A percentile compares a stretch with the other conserved stretches of the same genome.
phyloP scores from a whole-genome alignment of 2,113 vertebrate genomes.

The Balaeniceps rex region DNA sequence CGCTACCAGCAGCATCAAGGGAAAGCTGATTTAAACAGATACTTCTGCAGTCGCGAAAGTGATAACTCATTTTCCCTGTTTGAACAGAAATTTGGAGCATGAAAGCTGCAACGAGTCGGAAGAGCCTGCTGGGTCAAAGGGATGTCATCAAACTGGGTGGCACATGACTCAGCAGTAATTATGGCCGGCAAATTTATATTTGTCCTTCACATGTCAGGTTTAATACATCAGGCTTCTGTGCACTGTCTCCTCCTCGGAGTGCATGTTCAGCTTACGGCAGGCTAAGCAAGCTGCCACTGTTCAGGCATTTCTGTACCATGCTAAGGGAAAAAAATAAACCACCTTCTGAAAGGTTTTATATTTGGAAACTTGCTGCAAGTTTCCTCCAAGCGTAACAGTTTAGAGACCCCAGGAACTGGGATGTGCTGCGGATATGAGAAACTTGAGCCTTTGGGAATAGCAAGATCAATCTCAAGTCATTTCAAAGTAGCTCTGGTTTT shows the following conservation, averaged over 20 bases:
- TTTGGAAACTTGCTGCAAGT: neutral
- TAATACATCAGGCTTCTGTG: neutral
- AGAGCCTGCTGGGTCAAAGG: neutral
- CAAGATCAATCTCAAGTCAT: neutral
- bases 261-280: neutral
- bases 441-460: neutral
- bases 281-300: neutral
- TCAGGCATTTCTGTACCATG: neutral
- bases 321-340: neutral
- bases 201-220: neutral
- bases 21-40: neutral
- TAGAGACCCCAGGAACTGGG: neutral
- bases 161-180: neutral
- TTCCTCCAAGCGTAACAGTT: neutral
- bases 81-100: neutral
- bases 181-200: neutral
- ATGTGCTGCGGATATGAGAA: neutral
- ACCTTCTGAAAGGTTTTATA: neutral
- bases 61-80: neutral
- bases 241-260: neutral
- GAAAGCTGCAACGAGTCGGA: neutral
- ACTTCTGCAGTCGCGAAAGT: neutral
- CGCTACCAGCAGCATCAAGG: neutral
- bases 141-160: neutral
- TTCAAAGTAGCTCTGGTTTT: neutral